Evolutionary conservation across 2,888 invertebrate species (phyloP).

Genomic region (Eupelmus urozonus): DNA sequence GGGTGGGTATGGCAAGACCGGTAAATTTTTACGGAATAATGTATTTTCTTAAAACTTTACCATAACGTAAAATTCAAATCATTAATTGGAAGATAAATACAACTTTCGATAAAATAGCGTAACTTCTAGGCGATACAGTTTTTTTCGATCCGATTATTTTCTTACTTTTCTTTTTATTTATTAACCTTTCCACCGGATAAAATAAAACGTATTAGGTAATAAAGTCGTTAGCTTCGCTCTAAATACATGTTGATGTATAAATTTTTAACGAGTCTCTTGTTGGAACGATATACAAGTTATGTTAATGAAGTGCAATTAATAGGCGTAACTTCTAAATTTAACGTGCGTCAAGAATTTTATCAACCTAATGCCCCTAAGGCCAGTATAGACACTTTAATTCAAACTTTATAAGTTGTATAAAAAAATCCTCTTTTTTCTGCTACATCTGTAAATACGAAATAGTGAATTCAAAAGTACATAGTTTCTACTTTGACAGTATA

Average conservation of each 20-base stretch:
- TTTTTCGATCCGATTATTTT: background rate
- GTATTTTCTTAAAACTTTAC: no score
- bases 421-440: no score
- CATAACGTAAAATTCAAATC: no score
- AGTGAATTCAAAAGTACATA: no score
- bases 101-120: no score
- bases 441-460: no score
- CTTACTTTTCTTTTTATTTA: conserved; percentile 14
- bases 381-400: background rate
- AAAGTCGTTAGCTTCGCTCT: conserved; percentile 44
- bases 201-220: conserved; percentile 29
- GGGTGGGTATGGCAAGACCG: no score
- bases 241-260: conserved; percentile 45
- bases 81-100: no score
- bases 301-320: conserved; percentile 41
- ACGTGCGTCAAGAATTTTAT: conserved; percentile 2
- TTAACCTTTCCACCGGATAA: conserved; percentile 21
- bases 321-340: conserved; percentile 42
- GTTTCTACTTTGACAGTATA: no score
- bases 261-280: conserved; percentile 34
- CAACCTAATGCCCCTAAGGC: background rate
- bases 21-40: no score
- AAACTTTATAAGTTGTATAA: background rate
- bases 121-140: no score
- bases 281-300: conserved; percentile 38